phyloP scores from a whole-genome alignment of 1,140 invertebrate genomes.

The Drosophila kohkoa region DNA sequence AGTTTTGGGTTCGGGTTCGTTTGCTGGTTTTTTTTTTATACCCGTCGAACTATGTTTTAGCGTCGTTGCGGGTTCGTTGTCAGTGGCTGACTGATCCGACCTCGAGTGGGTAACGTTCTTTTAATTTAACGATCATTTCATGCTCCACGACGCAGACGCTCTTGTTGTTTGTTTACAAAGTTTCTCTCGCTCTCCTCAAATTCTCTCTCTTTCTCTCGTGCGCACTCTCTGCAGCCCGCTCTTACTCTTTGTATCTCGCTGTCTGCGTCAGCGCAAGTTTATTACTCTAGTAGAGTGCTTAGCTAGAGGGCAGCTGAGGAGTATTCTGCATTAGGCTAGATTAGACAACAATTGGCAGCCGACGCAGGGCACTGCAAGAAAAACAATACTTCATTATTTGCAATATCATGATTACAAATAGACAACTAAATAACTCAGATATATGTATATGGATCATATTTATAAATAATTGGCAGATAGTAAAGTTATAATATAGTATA shows the following conservation, averaged over 20 bases:
- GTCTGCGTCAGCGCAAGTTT: conserved; percentile 50
- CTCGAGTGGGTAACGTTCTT: conserved; percentile 73
- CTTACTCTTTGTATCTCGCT: background rate
- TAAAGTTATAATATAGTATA: too few species aligned
- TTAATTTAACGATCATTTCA: conserved; percentile 76
- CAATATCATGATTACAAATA: too few species aligned
- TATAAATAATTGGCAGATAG: too few species aligned
- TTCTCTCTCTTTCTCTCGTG: conserved; percentile 4
- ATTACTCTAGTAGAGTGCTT: conserved; percentile 19
- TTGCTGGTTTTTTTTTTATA: conserved; percentile 48
- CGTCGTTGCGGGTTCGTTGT: conserved; percentile 75
- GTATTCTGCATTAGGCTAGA: conserved; percentile 47
- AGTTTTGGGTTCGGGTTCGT: conserved; percentile 59
- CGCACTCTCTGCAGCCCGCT: conserved; percentile 16
- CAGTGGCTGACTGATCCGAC: conserved; percentile 70
- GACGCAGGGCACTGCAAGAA: conserved; percentile 58
- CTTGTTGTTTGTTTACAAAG: conserved; percentile 14
- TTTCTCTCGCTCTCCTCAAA: conserved; percentile 1
- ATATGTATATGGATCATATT: too few species aligned
- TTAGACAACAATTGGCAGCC: conserved; percentile 58
- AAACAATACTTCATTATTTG: conserved; percentile 2
- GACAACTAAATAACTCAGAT: too few species aligned
- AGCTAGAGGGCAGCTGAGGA: background rate
- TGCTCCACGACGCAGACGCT: conserved; percentile 34
- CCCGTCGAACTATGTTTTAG: conserved; percentile 46